Evolutionary conservation across 2,888 invertebrate genomes (phyloP).

Genomic region (Ophion ventricosus): DNA sequence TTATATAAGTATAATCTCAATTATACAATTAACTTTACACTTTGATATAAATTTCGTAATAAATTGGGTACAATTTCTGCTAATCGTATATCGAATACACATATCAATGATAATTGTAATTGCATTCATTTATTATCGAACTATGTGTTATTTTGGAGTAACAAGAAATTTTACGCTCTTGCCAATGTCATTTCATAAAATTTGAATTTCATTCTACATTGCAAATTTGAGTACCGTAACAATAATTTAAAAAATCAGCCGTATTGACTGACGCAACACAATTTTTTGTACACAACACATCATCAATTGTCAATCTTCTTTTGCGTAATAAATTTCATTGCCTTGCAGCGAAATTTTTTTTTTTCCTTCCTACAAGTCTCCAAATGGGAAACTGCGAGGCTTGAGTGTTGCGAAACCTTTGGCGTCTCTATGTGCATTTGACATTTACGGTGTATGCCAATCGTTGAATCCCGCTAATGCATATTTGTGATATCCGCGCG

Average conservation of each 20-base stretch:
- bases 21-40: too few relatives aligned
- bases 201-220: neutral
- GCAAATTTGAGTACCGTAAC: neutral
- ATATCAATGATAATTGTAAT: too few relatives aligned
- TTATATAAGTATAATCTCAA: too few relatives aligned
- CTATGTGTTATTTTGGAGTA: neutral
- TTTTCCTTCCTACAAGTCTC: neutral
- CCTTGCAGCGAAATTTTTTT: neutral
- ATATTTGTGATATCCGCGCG: conserved; percentile 36
- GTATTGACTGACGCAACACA: neutral
- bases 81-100: neutral
- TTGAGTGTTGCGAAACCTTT: conserved; percentile 9
- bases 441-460: conserved; percentile 47
- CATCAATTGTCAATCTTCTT: neutral
- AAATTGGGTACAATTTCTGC: neutral
- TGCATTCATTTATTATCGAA: too few relatives aligned
- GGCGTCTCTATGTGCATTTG: conserved; percentile 38
- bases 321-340: neutral
- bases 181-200: neutral
- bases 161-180: neutral
- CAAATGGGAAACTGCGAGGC: conserved; percentile 16
- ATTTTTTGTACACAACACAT: neutral
- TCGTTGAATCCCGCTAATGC: conserved; percentile 39
- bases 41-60: too few relatives aligned
- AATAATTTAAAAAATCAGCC: neutral